These are phyloP conservation scores for Peromyscus eremicus DNA, from an alignment of 2,797 vertebrate species.

Conservation along the genomic window DNA sequence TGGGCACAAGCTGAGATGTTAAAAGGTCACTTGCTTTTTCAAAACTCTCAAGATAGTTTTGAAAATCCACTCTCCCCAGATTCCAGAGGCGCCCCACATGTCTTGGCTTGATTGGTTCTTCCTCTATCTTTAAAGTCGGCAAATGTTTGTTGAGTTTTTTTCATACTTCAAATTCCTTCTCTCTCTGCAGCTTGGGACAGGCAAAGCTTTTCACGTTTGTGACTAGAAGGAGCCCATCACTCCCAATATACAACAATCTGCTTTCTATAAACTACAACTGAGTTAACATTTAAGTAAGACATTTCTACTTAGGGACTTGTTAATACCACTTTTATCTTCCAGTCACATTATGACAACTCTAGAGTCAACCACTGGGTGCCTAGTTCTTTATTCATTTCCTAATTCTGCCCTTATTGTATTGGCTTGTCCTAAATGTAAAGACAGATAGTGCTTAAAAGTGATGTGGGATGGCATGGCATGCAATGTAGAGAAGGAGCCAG, in stretches of 20 bases:
- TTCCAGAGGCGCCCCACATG: neutral
- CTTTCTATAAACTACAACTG: conserved; percentile 23
- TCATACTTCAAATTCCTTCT: neutral
- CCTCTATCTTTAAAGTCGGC: neutral
- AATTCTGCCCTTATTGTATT: neutral
- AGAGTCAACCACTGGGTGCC: neutral
- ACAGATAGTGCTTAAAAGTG: neutral
- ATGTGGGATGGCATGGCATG: neutral
- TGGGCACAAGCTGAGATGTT: neutral
- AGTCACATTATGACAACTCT: neutral
- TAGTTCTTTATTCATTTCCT: neutral
- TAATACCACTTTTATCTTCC: neutral
- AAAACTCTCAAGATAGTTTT: neutral
- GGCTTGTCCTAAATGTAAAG: neutral
- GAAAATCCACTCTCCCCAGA: neutral
- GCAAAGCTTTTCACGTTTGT: neutral
- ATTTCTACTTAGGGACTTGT: neutral
- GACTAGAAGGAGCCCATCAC: neutral
- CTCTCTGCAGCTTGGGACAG: neutral
- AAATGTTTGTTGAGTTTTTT: neutral
- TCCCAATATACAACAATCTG: neutral
- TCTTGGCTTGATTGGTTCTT: neutral
- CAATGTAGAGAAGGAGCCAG: neutral
- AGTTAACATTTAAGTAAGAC: conserved; percentile 4
- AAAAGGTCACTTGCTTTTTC: neutral